phyloP scores from a whole-genome alignment of 2,113 vertebrate genomes.

The Cochlearius cochlearius region DNA sequence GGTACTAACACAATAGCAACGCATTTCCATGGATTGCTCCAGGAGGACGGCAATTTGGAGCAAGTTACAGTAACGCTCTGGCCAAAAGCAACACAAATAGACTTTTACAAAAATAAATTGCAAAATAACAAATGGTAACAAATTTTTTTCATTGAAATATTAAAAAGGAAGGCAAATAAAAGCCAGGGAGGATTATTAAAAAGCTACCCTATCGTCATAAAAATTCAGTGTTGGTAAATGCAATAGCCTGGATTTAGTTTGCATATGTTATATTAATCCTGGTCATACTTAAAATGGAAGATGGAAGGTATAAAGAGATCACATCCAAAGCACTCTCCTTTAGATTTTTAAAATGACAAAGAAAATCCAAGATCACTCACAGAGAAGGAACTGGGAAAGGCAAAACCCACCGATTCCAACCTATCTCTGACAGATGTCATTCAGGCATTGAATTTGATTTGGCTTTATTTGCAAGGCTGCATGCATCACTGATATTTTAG shows the following conservation, averaged over 20 bases:
- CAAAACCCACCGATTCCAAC: background rate
- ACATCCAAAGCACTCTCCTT: background rate
- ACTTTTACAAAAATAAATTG: conserved; percentile 56
- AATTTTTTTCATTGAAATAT: conserved; percentile 32
- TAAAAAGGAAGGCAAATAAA: conserved; percentile 45
- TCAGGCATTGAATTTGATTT: background rate
- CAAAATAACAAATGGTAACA: conserved; percentile 49
- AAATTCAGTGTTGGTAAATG: conserved; percentile 51
- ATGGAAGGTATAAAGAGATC: background rate
- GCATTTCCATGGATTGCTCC: conserved; percentile 52
- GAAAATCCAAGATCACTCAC: background rate
- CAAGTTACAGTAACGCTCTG: conserved; percentile 38
- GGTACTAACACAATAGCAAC: conserved; percentile 50
- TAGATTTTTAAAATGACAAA: background rate
- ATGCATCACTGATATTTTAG: background rate
- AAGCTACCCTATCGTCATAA: conserved; percentile 48
- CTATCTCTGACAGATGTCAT: background rate
- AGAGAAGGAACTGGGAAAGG: background rate
- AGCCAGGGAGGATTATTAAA: conserved; percentile 53
- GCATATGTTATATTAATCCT: conserved; percentile 51
- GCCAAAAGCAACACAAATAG: conserved; percentile 49
- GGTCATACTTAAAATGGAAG: conserved; percentile 18
- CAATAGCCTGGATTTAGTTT: conserved; percentile 46
- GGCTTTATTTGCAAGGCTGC: background rate
- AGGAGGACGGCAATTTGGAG: conserved; percentile 42